These are phyloP conservation scores for Corythornis cristatus DNA, from an alignment of 2,113 vertebrate species.

Conservation along the genomic window DNA sequence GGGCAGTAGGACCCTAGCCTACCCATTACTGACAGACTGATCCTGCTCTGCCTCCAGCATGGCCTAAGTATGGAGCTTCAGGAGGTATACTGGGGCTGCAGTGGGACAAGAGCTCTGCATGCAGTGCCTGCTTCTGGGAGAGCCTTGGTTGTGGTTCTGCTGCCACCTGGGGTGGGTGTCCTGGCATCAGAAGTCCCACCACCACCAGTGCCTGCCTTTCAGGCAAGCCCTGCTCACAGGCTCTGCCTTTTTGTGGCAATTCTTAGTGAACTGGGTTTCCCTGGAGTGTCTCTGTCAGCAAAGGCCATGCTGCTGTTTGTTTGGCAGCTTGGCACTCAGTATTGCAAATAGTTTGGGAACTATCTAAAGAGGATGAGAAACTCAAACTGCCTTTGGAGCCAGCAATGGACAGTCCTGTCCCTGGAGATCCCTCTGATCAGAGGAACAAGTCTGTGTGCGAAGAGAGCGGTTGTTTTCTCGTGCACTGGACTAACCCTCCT, in stretches of 20 bases:
- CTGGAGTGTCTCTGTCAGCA: background rate
- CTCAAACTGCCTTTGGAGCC: background rate
- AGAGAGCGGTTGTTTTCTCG: background rate
- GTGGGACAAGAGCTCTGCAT: background rate
- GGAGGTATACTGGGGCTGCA: background rate
- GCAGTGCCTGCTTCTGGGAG: background rate
- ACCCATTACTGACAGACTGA: background rate
- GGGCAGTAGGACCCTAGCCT: background rate
- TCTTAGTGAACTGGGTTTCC: background rate
- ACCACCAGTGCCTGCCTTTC: background rate
- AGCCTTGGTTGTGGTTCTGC: background rate
- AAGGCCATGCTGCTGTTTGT: background rate
- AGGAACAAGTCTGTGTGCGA: background rate
- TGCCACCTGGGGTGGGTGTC: rapidly evolving
- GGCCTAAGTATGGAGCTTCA: too few species aligned
- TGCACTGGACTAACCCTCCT: background rate
- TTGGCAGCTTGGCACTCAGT: background rate
- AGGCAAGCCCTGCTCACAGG: rapidly evolving
- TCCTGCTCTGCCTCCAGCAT: background rate
- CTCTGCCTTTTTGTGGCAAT: background rate
- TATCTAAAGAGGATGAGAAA: background rate
- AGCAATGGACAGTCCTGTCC: rapidly evolving
- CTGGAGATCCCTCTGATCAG: rapidly evolving
- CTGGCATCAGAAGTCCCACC: background rate
- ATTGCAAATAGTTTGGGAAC: background rate